Base-by-base conservation (phyloP, 2,888 invertebrate species). In the Stenodera caucasica region DNA sequence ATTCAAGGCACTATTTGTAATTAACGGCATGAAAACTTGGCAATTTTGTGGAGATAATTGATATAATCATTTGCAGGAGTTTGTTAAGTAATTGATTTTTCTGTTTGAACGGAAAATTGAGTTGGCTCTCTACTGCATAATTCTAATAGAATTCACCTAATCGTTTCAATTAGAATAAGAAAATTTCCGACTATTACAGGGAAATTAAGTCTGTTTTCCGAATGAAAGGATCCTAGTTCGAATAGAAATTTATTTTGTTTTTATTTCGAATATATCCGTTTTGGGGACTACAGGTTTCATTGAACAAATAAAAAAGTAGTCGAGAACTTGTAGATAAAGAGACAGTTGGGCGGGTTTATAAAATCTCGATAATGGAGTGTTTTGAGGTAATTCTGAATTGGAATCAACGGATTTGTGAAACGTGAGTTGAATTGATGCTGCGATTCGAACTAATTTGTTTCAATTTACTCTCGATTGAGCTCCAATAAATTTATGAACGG, bases 21-120 rank as follows among this genome's bases (percentile, higher is more conserved):
- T 60, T 55, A 60, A 40, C 55, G 45, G 18, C 50, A 51, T 6
- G 15, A 4, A 2, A 55, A 35, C 37, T 54, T 35, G 32, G 11
- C 37, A 23, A 15, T 55, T 15, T 50, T 23, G 12, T 45, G 21
- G 11, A 9, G 9, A 18, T 61, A 61, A 62, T 62, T 62, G 58
- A 53, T 55, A 49, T 58, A 58, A 62, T 62, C 58, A 62, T 58
- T 62, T 62, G 62, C 62, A 62, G 52, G 52, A 55, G 37, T 61
- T 53, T 33, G 49, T 50, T 18, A 23, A 21, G 0, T 21, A 21
- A 45, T 45, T 45, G 21, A 12, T 45, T 21, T 37, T 9, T 8
- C 7, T 37, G 18, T 40, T 15, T 40, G 4, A 18, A 11, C 9
- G 18, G 9, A 4, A 21, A 45, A 45, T 21, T 45, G 11, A 4